Conservation (phyloP, 2,113 vertebrate species). For the Phocoena sinus region DNA sequence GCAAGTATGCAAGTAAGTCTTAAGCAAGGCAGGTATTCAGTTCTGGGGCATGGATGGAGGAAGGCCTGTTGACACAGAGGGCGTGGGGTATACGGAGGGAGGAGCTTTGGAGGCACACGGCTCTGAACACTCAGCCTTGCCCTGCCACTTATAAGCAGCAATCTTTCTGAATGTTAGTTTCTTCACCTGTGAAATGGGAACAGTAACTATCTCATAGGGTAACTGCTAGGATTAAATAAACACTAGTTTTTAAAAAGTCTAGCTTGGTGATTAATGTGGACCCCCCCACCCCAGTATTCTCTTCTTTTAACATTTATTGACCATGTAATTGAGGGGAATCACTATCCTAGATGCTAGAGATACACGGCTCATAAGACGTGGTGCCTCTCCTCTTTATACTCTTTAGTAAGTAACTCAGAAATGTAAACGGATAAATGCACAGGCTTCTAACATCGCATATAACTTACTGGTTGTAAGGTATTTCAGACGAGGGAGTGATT, state of each 20-base stretch:
- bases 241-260: neutral
- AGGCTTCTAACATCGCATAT: neutral
- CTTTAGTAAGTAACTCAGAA: neutral
- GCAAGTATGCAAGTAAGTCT: neutral
- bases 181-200: neutral
- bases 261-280: neutral
- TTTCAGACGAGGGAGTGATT: neutral
- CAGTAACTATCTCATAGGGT: neutral
- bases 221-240: neutral
- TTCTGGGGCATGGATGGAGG: too few species aligned
- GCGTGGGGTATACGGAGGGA: neutral
- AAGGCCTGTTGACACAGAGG: neutral
- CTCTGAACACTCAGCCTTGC: neutral
- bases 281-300: neutral
- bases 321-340: neutral
- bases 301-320: neutral
- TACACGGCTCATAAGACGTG: neutral
- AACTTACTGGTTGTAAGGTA: neutral
- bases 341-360: neutral
- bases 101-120: neutral
- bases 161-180: neutral
- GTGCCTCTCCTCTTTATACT: neutral
- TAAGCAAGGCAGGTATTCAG: neutral
- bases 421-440: neutral
- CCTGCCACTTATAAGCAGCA: neutral